Percentiles rank a stretch among this genome's conserved stretches.
Conservation (phyloP, 2,888 invertebrate genomes). For the Artemia sp. region DNA sequence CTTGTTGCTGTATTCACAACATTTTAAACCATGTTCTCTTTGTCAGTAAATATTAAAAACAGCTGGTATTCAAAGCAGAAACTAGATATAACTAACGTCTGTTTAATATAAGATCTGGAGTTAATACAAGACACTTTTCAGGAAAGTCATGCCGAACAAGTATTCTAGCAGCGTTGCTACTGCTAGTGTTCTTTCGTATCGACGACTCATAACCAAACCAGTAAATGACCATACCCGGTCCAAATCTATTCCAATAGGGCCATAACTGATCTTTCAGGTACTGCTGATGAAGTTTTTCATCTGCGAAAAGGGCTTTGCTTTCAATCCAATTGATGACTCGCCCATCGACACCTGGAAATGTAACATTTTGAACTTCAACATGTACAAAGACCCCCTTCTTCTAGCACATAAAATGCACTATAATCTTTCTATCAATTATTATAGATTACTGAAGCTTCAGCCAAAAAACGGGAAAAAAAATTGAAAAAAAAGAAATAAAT, state of each 20-base stretch:
- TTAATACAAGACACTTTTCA: background rate
- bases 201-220: conserved; percentile 60
- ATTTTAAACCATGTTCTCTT: too few species aligned
- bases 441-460: conserved; percentile 20
- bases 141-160: conserved; percentile 44
- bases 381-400: background rate
- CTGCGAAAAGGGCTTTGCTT: conserved; percentile 88
- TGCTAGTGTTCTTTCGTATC: conserved; percentile 37
- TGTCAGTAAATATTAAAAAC: too few species aligned
- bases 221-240: conserved; percentile 81
- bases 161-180: conserved; percentile 38
- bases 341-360: conserved; percentile 48
- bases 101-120: conserved; percentile 6
- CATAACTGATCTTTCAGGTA: conserved; percentile 67
- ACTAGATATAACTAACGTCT: too few species aligned
- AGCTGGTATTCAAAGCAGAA: too few species aligned
- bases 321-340: conserved; percentile 86
- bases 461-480: conserved; percentile 16
- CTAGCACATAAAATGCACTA: background rate
- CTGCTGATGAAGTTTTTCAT: conserved; percentile 55
- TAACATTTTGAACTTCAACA: conserved; percentile 15
- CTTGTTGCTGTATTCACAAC: too few species aligned
- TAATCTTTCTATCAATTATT: background rate
- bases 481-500: background rate
- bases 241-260: conserved; percentile 83